phyloP scores from a whole-genome alignment of 2,797 vertebrate species.

The Tapera naevia region DNA sequence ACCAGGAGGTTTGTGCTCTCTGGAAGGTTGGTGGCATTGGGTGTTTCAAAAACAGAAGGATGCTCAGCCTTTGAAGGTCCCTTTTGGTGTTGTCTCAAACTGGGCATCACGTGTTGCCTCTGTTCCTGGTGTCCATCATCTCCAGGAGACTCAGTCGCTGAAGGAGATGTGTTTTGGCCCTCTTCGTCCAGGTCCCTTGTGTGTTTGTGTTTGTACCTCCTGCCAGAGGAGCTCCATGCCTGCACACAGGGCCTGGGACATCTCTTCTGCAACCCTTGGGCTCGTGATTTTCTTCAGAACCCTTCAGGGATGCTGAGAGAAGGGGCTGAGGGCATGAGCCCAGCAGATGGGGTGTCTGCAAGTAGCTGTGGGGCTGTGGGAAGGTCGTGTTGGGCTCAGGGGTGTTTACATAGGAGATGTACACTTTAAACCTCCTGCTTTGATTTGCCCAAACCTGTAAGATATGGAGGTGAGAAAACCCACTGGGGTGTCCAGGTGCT shows the following conservation, averaged over 20 bases:
- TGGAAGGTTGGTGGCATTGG: not conserved
- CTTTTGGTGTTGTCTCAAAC: not conserved
- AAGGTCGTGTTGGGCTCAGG: not conserved
- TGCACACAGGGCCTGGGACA: not conserved
- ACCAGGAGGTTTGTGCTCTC: not conserved
- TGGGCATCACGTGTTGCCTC: not conserved
- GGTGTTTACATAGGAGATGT: not conserved
- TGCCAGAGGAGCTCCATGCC: not conserved
- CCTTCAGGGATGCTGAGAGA: not conserved
- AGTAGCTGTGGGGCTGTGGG: accelerated
- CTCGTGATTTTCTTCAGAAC: not conserved
- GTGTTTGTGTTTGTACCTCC: not conserved
- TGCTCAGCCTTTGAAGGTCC: not conserved
- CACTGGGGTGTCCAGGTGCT: not conserved
- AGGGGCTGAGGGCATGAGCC: not conserved
- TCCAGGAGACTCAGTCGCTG: accelerated
- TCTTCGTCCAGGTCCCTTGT: not conserved
- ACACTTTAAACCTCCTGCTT: not conserved
- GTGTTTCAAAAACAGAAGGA: not conserved
- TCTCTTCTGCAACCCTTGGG: not conserved
- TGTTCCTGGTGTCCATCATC: not conserved
- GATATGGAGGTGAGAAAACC: not conserved
- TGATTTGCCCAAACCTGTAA: not conserved
- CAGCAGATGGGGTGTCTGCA: not conserved
- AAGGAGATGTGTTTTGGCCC: not conserved